A percentile compares a stretch with the other conserved stretches of the same genome.
Conservation (phyloP, 1,140 invertebrate genomes). For the Whitmania pigra region DNA sequence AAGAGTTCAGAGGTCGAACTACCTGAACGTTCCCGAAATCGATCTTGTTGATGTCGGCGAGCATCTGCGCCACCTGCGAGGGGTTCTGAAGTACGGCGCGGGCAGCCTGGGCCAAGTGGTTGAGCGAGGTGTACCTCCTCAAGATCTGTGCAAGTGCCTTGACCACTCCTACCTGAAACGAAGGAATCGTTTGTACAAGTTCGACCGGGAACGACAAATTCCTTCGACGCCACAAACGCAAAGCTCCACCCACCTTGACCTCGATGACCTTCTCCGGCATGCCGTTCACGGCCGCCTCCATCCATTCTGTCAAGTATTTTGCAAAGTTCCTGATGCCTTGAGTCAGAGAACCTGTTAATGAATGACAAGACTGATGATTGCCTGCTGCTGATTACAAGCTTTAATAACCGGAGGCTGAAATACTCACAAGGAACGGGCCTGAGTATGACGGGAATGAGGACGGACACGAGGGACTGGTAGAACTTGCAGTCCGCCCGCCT, state of each 20-base stretch:
- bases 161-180: constrained; percentile 54
- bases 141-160: constrained; percentile 86
- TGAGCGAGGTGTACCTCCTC: constrained; percentile 89
- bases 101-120: constrained; percentile 90
- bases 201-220: background rate
- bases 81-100: constrained; percentile 88
- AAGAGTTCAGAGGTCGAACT: background rate
- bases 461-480: constrained; percentile 88
- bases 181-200: background rate
- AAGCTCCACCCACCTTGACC: constrained; percentile 53
- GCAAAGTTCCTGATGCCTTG: constrained; percentile 86
- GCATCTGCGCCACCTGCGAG: constrained; percentile 90
- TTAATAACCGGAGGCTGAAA: constrained; percentile 16
- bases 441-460: constrained; percentile 87
- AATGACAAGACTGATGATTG: background rate
- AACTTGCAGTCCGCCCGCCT: constrained; percentile 74
- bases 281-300: constrained; percentile 70
- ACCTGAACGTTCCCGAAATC: constrained; percentile 91
- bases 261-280: constrained; percentile 70
- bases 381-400: constrained; percentile 3
- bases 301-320: constrained; percentile 74
- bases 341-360: constrained; percentile 61
- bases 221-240: background rate
- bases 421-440: constrained; percentile 70
- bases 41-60: constrained; percentile 86